phyloP scores from a whole-genome alignment of 2,113 vertebrate species.

The Callopanchax toddi region DNA sequence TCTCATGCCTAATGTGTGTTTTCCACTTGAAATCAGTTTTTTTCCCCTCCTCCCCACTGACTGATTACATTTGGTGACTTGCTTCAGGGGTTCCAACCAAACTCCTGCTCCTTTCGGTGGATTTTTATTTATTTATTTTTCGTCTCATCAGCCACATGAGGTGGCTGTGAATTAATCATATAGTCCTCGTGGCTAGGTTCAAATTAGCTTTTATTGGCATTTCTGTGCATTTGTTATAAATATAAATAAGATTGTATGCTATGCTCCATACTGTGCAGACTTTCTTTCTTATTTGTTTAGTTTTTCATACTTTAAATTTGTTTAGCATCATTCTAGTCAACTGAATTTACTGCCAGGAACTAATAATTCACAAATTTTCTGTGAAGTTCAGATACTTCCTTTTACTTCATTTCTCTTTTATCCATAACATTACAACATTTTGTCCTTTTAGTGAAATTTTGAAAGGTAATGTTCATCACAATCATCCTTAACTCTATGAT shows the following conservation, averaged over 20 bases:
- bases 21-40: conserved; percentile 40
- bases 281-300: not conserved
- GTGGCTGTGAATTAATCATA: conserved; percentile 35
- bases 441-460: too few relatives aligned
- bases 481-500: too few relatives aligned
- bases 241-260: conserved; percentile 2
- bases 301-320: not conserved
- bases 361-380: conserved; percentile 5
- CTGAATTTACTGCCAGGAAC: not conserved
- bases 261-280: not conserved
- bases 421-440: not conserved
- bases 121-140: conserved; percentile 38
- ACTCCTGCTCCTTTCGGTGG: conserved; percentile 9
- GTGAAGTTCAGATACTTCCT: too few relatives aligned
- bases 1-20: conserved; percentile 30
- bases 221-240: conserved; percentile 12
- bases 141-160: conserved; percentile 35
- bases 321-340: not conserved
- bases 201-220: conserved; percentile 14
- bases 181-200: conserved; percentile 27
- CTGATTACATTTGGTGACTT: conserved; percentile 46
- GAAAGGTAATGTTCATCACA: too few relatives aligned
- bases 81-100: conserved; percentile 48
- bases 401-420: not conserved
- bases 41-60: conserved; percentile 23